Percentiles rank a stretch among this genome's conserved stretches.
These are phyloP conservation scores for Anoplophora glabripennis DNA, from an alignment of 1,140 invertebrate species.

Conservation along the genomic window DNA sequence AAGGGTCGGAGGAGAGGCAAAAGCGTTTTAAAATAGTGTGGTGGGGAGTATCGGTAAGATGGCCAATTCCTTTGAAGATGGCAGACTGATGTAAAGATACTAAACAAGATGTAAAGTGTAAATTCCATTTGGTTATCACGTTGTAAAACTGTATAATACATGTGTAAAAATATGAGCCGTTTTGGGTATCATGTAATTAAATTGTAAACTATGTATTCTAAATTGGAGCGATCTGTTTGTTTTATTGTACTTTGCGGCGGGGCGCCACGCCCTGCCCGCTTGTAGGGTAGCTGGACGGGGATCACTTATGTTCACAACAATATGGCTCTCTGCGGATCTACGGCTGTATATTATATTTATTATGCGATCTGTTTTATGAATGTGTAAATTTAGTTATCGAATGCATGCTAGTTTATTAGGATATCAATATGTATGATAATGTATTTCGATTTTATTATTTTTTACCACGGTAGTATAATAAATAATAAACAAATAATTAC, in stretches of 20 bases:
- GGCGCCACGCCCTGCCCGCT: slow-evolving; percentile 27
- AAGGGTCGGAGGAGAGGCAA: no score
- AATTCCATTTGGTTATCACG: slow-evolving; percentile 49
- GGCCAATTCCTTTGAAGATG: slow-evolving; percentile 35
- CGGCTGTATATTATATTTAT: slow-evolving; percentile 48
- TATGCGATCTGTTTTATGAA: slow-evolving; percentile 43
- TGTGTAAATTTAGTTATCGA: slow-evolving; percentile 47
- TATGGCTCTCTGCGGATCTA: slow-evolving; percentile 48
- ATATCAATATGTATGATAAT: slow-evolving; percentile 47
- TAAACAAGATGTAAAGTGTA: slow-evolving; percentile 51
- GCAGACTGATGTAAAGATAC: slow-evolving; percentile 50
- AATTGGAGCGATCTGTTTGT: slow-evolving; percentile 45
- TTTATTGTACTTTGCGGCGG: slow-evolving; percentile 34
- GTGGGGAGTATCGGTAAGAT: slow-evolving; percentile 34
- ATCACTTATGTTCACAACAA: slow-evolving; percentile 47
- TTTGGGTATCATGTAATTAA: slow-evolving; percentile 43
- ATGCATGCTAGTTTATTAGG: slow-evolving; percentile 49
- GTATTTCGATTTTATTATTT: slow-evolving; percentile 51
- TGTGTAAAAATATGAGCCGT: slow-evolving; percentile 48
- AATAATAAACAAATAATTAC: slow-evolving; percentile 33
- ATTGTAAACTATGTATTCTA: slow-evolving; percentile 47
- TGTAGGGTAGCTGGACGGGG: slow-evolving; percentile 51
- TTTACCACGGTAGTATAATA: slow-evolving; percentile 49
- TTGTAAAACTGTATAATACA: slow-evolving; percentile 48
- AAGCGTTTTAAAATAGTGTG: slow-evolving; percentile 23